A percentile compares a stretch with the other conserved stretches of the same genome.
phyloP scores from a whole-genome alignment of 1,140 invertebrate species.

The Homarus americanus region DNA sequence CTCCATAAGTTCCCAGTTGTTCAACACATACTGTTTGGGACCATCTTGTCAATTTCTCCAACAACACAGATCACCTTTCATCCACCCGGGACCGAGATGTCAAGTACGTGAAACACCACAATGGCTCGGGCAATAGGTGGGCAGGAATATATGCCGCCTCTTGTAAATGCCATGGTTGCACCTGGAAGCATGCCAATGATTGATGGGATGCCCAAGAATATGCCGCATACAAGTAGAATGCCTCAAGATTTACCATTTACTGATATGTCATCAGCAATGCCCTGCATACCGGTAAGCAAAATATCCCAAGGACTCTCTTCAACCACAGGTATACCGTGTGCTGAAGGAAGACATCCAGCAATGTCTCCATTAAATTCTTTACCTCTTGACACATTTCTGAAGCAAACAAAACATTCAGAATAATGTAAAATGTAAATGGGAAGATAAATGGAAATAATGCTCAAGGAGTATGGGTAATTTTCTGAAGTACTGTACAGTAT shows the following conservation, averaged over 20 bases:
- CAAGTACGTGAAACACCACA: conserved; percentile 14
- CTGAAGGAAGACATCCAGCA: conserved; percentile 45
- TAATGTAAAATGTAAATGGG: neutral
- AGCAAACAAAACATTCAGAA: conserved; percentile 2
- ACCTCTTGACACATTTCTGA: conserved; percentile 22
- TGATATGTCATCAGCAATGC: neutral
- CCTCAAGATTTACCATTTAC: conserved; percentile 25
- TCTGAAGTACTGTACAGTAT: neutral
- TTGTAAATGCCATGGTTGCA: neutral
- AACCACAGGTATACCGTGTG: conserved; percentile 13
- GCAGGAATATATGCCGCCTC: neutral
- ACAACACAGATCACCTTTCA: conserved; percentile 49
- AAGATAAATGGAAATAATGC: neutral
- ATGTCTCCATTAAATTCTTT: conserved; percentile 40
- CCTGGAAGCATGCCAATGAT: neutral
- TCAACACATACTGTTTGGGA: conserved; percentile 98
- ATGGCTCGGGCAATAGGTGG: neutral
- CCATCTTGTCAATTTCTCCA: conserved; percentile 81
- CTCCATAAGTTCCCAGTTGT: conserved; percentile 95
- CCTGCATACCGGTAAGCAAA: neutral
- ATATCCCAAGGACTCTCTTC: neutral
- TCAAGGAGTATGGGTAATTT: neutral
- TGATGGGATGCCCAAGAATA: neutral
- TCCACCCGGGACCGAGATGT: conserved; percentile 54
- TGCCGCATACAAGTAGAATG: neutral